These are phyloP conservation scores for Drosophila austrosaltans DNA, from an alignment of 2,888 invertebrate genomes.

Conservation along the genomic window DNA sequence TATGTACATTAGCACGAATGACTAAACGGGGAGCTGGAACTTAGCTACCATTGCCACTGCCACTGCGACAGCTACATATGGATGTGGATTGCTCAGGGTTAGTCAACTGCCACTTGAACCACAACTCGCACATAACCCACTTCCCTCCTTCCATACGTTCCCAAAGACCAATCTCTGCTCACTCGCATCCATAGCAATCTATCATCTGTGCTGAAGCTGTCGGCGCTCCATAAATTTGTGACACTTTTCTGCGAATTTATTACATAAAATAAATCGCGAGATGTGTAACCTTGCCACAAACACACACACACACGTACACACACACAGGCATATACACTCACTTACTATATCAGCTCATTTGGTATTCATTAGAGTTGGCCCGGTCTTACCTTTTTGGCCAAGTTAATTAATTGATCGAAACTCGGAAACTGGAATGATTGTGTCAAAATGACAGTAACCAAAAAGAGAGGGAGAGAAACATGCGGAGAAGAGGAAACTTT, in stretches of 20 bases:
- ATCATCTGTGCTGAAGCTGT: constrained; percentile 64
- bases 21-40: constrained; percentile 50
- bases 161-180: constrained; percentile 33
- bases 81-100: constrained; percentile 44
- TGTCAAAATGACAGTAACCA: constrained; percentile 40
- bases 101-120: constrained; percentile 37
- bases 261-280: constrained; percentile 71
- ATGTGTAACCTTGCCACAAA: constrained; percentile 52
- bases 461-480: constrained; percentile 4
- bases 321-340: constrained; percentile 14
- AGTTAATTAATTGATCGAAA: constrained; percentile 74
- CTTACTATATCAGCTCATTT: constrained; percentile 64
- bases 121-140: constrained; percentile 2
- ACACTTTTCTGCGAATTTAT: constrained; percentile 76
- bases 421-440: constrained; percentile 37
- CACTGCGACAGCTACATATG: constrained; percentile 46
- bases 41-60: constrained; percentile 6
- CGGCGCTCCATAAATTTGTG: constrained; percentile 76
- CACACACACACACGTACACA: constrained; percentile 2
- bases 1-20: constrained; percentile 67
- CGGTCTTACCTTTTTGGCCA: constrained; percentile 55
- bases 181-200: constrained; percentile 58
- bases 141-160: not conserved
- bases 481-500: constrained; percentile 18
- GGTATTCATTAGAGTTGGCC: constrained; percentile 69